Base-by-base conservation (phyloP, 2,113 vertebrate genomes). In the Boleophthalmus pectinirostris region DNA sequence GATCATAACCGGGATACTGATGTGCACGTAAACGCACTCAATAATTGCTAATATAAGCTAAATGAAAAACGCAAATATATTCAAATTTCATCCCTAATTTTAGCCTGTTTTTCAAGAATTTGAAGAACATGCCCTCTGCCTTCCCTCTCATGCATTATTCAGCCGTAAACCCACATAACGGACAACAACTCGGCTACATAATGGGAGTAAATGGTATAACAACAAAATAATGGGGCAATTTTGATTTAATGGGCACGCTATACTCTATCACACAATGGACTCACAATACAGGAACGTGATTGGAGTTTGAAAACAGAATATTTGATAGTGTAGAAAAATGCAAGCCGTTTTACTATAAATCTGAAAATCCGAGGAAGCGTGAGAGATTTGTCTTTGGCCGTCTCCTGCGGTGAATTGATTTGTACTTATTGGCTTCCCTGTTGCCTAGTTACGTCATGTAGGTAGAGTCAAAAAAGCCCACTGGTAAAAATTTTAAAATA, bases 61-160 rank as follows among this genome's bases (percentile, higher is more conserved):
- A 29, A 29, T 4, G 29, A 29, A 29, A 29, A 29, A 29, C 4
- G 29, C 29, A 29, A 29, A 29, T 29, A 29, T 29, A 29, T 29
- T 29, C 29, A 29, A 10, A 43, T 43, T 43, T 10, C 38, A 10
- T 43, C 38, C 10, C 38, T 10, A 10, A 43, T 43, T 43, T 43
- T 8, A 10, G 1, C 38, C 38, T 1, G 7, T 18, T 45, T 20
- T 29, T 47, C 16, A 35, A 29, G 20, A 5, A 51, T 51, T 20
- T 21, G 65, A 63, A 43, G 60, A 72, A 63, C 25, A 14, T 29
- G 49, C 38, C n/a, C 1, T 7, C 2, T 33, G 11, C 68, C 60
- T 66, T 64, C 64, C 65, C 60, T 58, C 72, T 15, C 24, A 33
- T 78, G 53, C 65, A 83, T 70, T 74, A 70, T 82, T 86, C 54